Evolutionary conservation across 2,888 invertebrate species (phyloP), one percentile per base, ranked within the genome.

Genomic region (Drosophila heteroneura): DNA sequence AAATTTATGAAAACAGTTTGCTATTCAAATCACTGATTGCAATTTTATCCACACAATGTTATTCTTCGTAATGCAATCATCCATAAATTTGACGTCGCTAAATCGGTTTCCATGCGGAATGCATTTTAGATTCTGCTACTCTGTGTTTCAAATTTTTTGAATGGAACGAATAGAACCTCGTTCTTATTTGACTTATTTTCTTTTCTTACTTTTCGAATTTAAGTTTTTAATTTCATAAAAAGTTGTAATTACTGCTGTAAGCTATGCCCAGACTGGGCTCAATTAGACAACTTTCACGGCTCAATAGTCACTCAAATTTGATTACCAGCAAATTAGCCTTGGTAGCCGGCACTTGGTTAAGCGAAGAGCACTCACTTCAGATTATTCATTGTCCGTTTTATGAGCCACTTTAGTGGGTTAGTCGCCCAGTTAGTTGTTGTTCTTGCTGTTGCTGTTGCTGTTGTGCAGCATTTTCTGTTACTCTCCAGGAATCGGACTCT

Each of bases 281-380:
- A 70, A 81, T 83, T 81, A 70, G 72, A 72, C 67, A 78, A 72
- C 51, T 76, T 73, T 79, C 62, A 68, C 37, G 57, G 54, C 75
- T 79, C 81, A 81, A 81, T 81, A 83, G 81, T 69, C 81, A 62
- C 63, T 79, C 52, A 79, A 82, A 81, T 73, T 82, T 79, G 76
- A 82, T 82, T 83, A 79, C 69, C 79, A 69, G 66, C 69, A 79
- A 82, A 83, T 83, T 82, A 79, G 81, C 66, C 66, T 70, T 61
- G 74, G 51, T 54, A 61, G 79, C 66, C 53, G 74, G 77, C 54
- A 79, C 76, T 79, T 79, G 59, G 60, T 53, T 57, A 54, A 44
- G 63, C 14, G 49, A 16, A 28, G 37, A 37, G 47, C 33, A 51
- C 57, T 58, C 63, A 57, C 37, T 60, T 71, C 37, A 61, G 47